These are phyloP conservation scores for Temnothorax longispinosus DNA, from an alignment of 1,140 invertebrate species.

Conservation along the genomic window DNA sequence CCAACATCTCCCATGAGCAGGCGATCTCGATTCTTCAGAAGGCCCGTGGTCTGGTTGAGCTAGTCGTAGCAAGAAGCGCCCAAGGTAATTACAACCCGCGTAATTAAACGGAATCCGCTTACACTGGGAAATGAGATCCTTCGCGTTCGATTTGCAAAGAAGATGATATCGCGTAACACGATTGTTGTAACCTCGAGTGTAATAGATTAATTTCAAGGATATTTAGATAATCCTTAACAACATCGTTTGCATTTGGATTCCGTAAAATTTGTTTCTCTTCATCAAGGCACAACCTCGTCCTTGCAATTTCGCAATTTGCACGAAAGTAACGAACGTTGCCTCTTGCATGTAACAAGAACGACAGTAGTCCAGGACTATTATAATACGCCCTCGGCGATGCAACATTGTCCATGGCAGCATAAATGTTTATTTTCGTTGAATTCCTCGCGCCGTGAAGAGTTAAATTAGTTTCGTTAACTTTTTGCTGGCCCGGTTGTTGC, in stretches of 20 bases:
- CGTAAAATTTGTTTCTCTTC: not conserved
- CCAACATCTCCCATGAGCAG: slow-evolving; percentile 95
- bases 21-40: slow-evolving; percentile 94
- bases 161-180: not conserved
- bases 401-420: slow-evolving; percentile 28
- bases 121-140: not conserved
- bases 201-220: not conserved
- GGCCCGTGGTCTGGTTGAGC: slow-evolving; percentile 91
- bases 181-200: not conserved
- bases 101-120: slow-evolving; percentile 24
- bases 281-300: not conserved
- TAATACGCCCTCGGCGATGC: not conserved
- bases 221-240: not conserved
- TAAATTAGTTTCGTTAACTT: slow-evolving; percentile 52
- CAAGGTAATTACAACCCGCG: slow-evolving; percentile 79
- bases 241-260: not conserved
- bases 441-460: slow-evolving; percentile 26
- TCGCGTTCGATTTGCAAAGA: slow-evolving; percentile 7
- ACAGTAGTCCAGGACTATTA: not conserved
- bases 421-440: slow-evolving; percentile 52
- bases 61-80: slow-evolving; percentile 90
- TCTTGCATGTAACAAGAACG: slow-evolving; percentile 2
- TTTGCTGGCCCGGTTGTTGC: slow-evolving; percentile 15
- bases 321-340: not conserved
- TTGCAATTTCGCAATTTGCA: slow-evolving; percentile 17